These are phyloP conservation scores for Uropetala carovei DNA, from an alignment of 2,888 invertebrate species.

Conservation along the genomic window DNA sequence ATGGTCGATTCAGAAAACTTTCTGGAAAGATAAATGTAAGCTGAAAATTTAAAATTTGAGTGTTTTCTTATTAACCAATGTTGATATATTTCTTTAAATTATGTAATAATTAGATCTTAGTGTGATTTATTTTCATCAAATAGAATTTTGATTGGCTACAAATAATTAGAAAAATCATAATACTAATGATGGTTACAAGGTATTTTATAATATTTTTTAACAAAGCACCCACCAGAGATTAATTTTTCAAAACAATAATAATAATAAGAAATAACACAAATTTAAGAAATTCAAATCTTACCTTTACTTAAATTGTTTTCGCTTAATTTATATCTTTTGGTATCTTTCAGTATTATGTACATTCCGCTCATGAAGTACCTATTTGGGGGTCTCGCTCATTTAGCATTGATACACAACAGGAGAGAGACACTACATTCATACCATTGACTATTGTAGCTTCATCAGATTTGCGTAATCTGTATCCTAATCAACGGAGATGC, in stretches of 20 bases:
- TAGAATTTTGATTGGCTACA: background rate
- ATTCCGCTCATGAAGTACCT: constrained; percentile 33
- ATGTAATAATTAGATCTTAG: background rate
- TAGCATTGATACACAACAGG: background rate
- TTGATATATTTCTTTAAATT: background rate
- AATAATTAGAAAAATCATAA: background rate
- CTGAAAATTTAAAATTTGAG: background rate
- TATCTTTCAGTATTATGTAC: constrained; percentile 50
- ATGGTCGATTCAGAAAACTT: background rate
- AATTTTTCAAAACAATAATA: no score
- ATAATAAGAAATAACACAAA: no score
- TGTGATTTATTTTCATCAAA: background rate
- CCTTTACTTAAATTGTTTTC: no score
- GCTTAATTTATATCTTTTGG: background rate
- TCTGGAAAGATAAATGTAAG: constrained; percentile 40
- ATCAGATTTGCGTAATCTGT: background rate
- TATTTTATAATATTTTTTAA: no score
- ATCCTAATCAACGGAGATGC: constrained; percentile 1
- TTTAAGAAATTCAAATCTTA: no score
- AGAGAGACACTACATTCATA: constrained; percentile 17
- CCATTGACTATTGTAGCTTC: constrained; percentile 8
- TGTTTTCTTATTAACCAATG: background rate
- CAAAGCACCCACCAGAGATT: no score
- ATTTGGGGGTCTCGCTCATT: constrained; percentile 43
- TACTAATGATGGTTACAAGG: no score